Percentiles rank a stretch among this genome's conserved stretches.
Conservation (phyloP, 1,140 invertebrate genomes). For the Lasioglossum albipes region DNA sequence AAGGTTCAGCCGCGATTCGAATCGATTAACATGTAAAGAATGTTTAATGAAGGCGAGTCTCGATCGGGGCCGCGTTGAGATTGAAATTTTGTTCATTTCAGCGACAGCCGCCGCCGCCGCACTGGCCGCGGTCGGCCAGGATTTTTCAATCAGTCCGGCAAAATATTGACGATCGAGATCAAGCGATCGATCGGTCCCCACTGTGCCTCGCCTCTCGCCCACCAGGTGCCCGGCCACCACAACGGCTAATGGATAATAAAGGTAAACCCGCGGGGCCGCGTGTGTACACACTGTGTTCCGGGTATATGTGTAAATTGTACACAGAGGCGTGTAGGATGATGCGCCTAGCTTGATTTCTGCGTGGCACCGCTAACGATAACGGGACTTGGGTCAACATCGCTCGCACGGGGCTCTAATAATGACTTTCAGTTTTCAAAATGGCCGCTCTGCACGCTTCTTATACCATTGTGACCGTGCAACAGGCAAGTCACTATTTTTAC, state of each 20-base stretch:
- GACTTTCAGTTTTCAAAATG: conserved; percentile 13
- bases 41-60: no score
- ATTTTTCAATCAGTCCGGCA: conserved; percentile 1
- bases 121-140: background rate
- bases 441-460: background rate
- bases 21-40: no score
- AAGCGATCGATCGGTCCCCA: background rate
- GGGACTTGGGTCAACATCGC: conserved; percentile 31
- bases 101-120: no score
- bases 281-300: conserved; percentile 14
- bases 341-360: conserved; percentile 54
- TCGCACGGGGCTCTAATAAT: conserved; percentile 18
- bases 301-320: conserved; percentile 43
- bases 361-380: conserved; percentile 42
- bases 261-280: conserved; percentile 30
- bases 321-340: conserved; percentile 51
- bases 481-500: no score
- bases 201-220: no score
- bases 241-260: conserved; percentile 39
- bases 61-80: no score
- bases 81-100: no score
- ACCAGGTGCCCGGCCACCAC: background rate
- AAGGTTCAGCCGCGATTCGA: no score
- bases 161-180: conserved; percentile 1
- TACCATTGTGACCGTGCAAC: no score